Conservation (phyloP, 2,113 vertebrate genomes). For the Albula goreensis region DNA sequence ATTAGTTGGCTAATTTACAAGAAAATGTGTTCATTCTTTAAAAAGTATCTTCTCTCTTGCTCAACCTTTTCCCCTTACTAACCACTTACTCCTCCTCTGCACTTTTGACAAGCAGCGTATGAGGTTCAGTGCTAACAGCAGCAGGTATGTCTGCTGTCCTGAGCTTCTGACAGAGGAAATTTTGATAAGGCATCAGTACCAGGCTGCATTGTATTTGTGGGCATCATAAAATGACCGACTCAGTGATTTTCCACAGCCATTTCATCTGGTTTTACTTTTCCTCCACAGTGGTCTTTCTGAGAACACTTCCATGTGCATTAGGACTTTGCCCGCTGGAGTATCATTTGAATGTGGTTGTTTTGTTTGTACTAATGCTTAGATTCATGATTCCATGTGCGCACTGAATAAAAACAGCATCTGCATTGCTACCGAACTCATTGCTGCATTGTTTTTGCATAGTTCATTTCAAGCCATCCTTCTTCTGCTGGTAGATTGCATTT, state of each 20-base stretch:
- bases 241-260: slow-evolving; percentile 1
- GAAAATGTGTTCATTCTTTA: slow-evolving; percentile 14
- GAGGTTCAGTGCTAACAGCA: slow-evolving; percentile 75
- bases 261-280: slow-evolving; percentile 13
- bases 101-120: slow-evolving; percentile 72
- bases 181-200: slow-evolving; percentile 25
- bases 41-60: slow-evolving; percentile 17
- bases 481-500: neutral
- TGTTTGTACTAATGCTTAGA: neutral
- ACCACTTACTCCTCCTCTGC: slow-evolving; percentile 55
- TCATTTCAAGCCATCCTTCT: neutral
- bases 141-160: slow-evolving; percentile 70
- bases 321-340: neutral
- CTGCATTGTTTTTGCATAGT: neutral
- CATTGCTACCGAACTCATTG: neutral
- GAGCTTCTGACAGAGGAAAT: neutral
- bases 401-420: neutral
- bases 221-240: neutral
- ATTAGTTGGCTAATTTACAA: neutral
- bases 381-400: slow-evolving; percentile 1
- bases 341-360: slow-evolving; percentile 6
- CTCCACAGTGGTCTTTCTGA: neutral
- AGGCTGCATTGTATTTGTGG: neutral
- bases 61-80: slow-evolving; percentile 39
- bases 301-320: neutral